phyloP scores from a whole-genome alignment of 2,888 invertebrate species.

The Desoria tigrina region DNA sequence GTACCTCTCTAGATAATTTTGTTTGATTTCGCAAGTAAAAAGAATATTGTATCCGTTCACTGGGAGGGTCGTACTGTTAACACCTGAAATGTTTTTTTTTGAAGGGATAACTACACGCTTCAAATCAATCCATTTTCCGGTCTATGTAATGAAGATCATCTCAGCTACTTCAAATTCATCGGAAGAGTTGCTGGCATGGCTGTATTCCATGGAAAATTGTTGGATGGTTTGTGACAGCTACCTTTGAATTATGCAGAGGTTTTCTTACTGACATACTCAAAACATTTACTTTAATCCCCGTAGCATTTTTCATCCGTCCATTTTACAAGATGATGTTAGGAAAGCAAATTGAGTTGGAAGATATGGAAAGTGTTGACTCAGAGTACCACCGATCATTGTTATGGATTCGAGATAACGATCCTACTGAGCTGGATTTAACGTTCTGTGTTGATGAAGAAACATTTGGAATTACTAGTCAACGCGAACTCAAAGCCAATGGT shows the following conservation, averaged over 20 bases:
- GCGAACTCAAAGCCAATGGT: constrained; percentile 88
- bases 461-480: constrained; percentile 89
- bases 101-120: constrained; percentile 70
- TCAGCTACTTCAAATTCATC: constrained; percentile 97
- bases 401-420: constrained; percentile 95
- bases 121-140: constrained; percentile 99
- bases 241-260: too few species aligned
- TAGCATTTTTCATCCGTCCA: constrained; percentile 98
- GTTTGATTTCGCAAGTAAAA: constrained; percentile 6
- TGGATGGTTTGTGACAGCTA: constrained; percentile 77
- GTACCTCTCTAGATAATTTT: constrained; percentile 54
- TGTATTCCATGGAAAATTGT: constrained; percentile 95
- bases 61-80: too few species aligned
- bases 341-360: constrained; percentile 78
- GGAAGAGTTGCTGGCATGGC: constrained; percentile 99
- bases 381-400: constrained; percentile 97
- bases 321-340: constrained; percentile 99
- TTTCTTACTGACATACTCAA: constrained; percentile 27
- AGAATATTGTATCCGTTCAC: too few species aligned
- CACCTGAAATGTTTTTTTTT: too few species aligned
- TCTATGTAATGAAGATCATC: constrained; percentile 95
- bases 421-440: constrained; percentile 87
- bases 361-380: constrained; percentile 97
- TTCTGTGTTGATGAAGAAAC: constrained; percentile 97
- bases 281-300: too few species aligned